A percentile compares a stretch with the other conserved stretches of the same genome.
Conservation (phyloP, 92 coral and sea anemone genomes). For the Umimayanthus kanabou region DNA sequence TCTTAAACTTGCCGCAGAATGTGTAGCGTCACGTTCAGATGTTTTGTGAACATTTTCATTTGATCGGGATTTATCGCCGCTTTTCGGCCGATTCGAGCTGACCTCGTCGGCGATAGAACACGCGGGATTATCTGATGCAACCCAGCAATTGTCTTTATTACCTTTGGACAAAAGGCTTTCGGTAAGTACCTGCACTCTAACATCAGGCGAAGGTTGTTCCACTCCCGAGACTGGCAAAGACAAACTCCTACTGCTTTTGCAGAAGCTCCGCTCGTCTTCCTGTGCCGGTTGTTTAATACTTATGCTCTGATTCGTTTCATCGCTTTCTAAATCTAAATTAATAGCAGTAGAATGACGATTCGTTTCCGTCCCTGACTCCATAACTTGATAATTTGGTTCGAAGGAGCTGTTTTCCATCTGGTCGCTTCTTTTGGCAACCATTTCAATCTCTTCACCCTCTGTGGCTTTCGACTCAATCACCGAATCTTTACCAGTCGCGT, state of each 20-base stretch:
- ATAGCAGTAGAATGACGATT: not conserved
- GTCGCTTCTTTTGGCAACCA: not conserved
- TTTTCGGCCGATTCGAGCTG: not conserved
- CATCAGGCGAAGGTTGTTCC: not conserved
- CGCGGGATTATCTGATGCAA: not conserved
- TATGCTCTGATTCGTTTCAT: not conserved
- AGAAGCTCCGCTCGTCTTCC: not conserved
- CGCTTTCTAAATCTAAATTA: not conserved
- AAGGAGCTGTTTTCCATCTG: not conserved
- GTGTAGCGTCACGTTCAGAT: not conserved
- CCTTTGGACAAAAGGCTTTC: not conserved
- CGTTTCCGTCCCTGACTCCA: not conserved
- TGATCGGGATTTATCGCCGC: not conserved
- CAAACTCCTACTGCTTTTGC: not conserved
- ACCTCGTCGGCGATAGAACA: not conserved
- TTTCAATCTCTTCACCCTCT: not conserved
- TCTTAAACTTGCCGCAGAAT: not conserved
- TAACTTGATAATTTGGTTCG: not conserved
- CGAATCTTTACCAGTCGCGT: not conserved
- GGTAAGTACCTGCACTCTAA: not conserved
- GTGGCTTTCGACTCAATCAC: not conserved
- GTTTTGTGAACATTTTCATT: not conserved
- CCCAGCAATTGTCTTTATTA: not conserved
- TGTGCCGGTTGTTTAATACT: not conserved
- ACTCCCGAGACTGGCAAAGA: not conserved